Evolutionary conservation across 2,888 invertebrate genomes (phyloP), one percentile per base, ranked within the genome.

Genomic region (Acronicta psi): DNA sequence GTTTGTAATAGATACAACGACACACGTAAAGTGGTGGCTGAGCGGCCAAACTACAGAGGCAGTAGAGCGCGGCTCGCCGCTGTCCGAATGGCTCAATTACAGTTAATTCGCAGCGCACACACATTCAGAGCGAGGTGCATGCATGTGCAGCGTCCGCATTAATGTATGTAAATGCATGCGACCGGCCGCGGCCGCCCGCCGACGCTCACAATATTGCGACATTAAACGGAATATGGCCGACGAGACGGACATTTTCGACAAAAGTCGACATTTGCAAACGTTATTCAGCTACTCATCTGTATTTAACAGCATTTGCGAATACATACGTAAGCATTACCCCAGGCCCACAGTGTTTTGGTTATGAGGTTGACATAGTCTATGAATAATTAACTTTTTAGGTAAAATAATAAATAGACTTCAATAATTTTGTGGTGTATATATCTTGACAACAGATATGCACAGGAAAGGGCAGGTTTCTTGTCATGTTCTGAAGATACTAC

Each of bases 101-200:
- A 91, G 93, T 93, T 93, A 93, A 94, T 93, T 92, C 92, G 90
- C 87, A 91, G 84, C 88, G 88, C 90, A 93, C 93, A 93, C 92
- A 93, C 88, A 93, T 91, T 89, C 85, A 84, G 85, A 85, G 86
- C 81, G 83, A 85, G 85, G 84, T 85, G 89, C 88, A 89, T 91
- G 89, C 92, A 91, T 91, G 91, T 89, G 88, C 89, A 86, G 84
- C 86, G 89, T 90, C 85, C 88, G 84, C 88, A 89, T 89, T 93
- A 93, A 93, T 93, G 91, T 93, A 93, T 94, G 94, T 91, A 93
- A 94, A 93, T 94, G 92, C 91, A 92, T 89, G 91, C 92, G 90
- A 90, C 90, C 86, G 89, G 89, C 88, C 91, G 88, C 90, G 85
- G 86, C 88, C 80, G 84, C 82, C 88, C 82, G 87, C 86, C 88